phyloP scores from a whole-genome alignment of 2,797 vertebrate genomes.

The Todus mexicanus region DNA sequence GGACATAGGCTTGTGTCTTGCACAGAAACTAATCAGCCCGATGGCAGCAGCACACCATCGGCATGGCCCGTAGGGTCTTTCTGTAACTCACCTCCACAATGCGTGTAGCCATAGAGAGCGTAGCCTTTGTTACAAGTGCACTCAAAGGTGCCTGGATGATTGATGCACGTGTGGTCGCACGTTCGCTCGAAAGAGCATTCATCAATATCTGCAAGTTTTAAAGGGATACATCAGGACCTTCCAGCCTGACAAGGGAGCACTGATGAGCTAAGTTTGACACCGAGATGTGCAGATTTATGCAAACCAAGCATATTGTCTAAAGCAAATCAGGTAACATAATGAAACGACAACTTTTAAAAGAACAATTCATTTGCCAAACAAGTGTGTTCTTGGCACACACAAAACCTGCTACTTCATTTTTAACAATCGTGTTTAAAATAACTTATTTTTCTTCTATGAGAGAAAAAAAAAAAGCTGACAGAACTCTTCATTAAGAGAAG shows the following conservation, averaged over 20 bases:
- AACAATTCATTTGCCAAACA: not conserved
- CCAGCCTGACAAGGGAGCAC: not conserved
- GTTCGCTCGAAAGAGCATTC: slow-evolving; percentile 96
- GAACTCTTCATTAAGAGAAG: not conserved
- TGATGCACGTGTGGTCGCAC: slow-evolving; percentile 95
- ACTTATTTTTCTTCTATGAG: not conserved
- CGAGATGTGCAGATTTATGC: not conserved
- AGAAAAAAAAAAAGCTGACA: not conserved
- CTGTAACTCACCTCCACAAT: slow-evolving; percentile 89
- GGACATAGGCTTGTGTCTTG: not conserved
- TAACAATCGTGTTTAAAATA: not conserved
- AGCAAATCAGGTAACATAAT: not conserved
- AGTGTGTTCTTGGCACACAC: not conserved
- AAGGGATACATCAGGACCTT: slow-evolving; percentile 32
- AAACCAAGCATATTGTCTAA: not conserved
- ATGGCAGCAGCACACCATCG: not conserved
- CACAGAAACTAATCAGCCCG: not conserved
- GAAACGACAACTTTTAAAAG: not conserved
- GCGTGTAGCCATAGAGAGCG: slow-evolving; percentile 91
- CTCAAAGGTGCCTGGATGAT: slow-evolving; percentile 89
- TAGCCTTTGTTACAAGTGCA: slow-evolving; percentile 92
- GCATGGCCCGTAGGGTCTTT: not conserved
- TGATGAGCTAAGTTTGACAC: not conserved
- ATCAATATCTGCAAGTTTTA: slow-evolving; percentile 89
- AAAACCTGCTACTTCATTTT: not conserved